Percentiles rank a stretch among this genome's conserved stretches.
Conservation (phyloP, 1,140 invertebrate genomes). For the Pogonognathellus flavescens region DNA sequence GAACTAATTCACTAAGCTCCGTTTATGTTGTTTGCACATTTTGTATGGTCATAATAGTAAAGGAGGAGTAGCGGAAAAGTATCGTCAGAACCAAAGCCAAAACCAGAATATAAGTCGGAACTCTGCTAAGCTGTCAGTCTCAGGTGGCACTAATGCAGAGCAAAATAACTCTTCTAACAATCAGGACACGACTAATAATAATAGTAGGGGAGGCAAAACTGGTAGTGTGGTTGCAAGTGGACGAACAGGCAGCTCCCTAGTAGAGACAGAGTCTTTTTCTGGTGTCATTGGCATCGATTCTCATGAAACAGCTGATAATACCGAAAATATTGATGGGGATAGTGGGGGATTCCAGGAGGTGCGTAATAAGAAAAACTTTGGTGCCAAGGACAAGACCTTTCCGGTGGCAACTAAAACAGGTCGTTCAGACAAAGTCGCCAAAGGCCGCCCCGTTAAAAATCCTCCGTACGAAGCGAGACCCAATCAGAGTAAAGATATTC, state of each 20-base stretch:
- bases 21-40: constrained; percentile 13
- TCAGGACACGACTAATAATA: constrained; percentile 50
- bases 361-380: constrained; percentile 49
- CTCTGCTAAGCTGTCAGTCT: constrained; percentile 30
- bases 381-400: constrained; percentile 20
- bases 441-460: constrained; percentile 56
- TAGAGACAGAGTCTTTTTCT: constrained; percentile 42
- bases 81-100: constrained; percentile 7
- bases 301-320: constrained; percentile 46
- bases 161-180: constrained; percentile 46
- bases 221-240: neutral
- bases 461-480: constrained; percentile 61
- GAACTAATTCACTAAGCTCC: constrained; percentile 25
- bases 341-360: constrained; percentile 52
- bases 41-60: constrained; percentile 42
- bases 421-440: constrained; percentile 5
- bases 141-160: constrained; percentile 14
- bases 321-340: constrained; percentile 52
- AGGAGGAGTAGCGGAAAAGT: constrained; percentile 51
- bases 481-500: constrained; percentile 45
- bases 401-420: neutral
- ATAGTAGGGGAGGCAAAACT: constrained; percentile 52
- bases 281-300: constrained; percentile 39
- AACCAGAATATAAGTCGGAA: constrained; percentile 35
- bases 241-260: neutral